Evolutionary conservation across 2,888 invertebrate genomes (phyloP).

Genomic region (Liposcelis brunnea): DNA sequence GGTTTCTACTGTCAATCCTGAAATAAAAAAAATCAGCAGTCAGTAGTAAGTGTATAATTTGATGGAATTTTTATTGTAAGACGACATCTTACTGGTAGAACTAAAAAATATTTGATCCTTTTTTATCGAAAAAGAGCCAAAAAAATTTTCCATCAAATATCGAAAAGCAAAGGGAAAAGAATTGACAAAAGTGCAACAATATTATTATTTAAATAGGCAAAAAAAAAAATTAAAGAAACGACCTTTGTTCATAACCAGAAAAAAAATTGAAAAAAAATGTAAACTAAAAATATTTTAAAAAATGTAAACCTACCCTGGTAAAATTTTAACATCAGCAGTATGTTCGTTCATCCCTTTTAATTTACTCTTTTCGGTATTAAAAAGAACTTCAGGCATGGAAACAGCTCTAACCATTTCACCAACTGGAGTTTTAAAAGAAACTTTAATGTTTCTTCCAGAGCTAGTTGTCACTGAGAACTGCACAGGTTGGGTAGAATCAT

Average conservation of each 20-base stretch:
- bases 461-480: conserved; percentile 51
- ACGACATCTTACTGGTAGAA: too few species aligned
- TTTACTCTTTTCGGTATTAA: conserved; percentile 52
- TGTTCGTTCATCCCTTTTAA: conserved; percentile 87
- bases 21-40: conserved; percentile 8
- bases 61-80: too few species aligned
- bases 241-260: too few species aligned
- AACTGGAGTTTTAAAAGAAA: conserved; percentile 55
- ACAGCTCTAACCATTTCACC: conserved; percentile 78
- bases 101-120: too few species aligned
- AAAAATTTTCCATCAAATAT: too few species aligned
- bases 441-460: conserved; percentile 23
- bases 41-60: not conserved
- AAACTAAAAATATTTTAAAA: too few species aligned
- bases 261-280: not conserved
- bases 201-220: too few species aligned
- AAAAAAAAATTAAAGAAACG: too few species aligned
- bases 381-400: conserved; percentile 50
- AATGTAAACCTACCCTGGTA: conserved; percentile 3
- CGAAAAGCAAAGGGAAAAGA: too few species aligned
- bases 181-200: too few species aligned
- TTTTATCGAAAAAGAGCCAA: too few species aligned
- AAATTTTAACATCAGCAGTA: conserved; percentile 20
- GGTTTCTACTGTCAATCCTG: conserved; percentile 32
- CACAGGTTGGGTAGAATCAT: conserved; percentile 79